A percentile compares a stretch with the other conserved stretches of the same genome.
Evolutionary conservation across 2,888 invertebrate genomes (phyloP).

Genomic region (Eristalis tenax): DNA sequence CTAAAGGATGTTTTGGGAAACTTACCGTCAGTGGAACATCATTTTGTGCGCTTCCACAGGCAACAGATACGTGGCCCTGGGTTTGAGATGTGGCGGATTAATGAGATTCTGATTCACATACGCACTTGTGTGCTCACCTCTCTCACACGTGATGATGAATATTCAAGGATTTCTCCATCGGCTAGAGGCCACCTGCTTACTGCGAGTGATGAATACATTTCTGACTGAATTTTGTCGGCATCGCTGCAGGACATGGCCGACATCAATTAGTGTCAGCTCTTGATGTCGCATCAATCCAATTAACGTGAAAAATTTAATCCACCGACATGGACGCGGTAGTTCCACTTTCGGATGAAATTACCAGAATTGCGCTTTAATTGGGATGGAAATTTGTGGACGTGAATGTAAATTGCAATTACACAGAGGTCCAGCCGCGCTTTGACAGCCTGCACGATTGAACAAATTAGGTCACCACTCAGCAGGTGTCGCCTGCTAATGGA

Average conservation of each 20-base stretch:
- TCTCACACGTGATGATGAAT: conserved; percentile 41
- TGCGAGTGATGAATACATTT: conserved; percentile 13
- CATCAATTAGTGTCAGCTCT: conserved; percentile 46
- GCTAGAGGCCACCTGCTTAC: conserved; percentile 21
- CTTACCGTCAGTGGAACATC: neutral
- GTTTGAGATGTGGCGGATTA: neutral
- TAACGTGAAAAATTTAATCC: conserved; percentile 49
- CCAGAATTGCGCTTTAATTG: conserved; percentile 9
- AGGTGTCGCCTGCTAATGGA: neutral
- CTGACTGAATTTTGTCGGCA: neutral
- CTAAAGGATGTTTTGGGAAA: conserved; percentile 24
- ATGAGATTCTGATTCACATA: conserved; percentile 14
- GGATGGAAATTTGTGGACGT: conserved; percentile 3
- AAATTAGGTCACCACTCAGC: neutral
- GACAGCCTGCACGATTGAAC: neutral
- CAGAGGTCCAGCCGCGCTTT: neutral
- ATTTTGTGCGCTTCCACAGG: neutral
- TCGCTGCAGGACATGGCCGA: conserved; percentile 11
- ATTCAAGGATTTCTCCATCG: conserved; percentile 19
- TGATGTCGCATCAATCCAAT: conserved; percentile 47
- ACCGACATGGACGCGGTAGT: conserved; percentile 7
- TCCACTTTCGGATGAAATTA: conserved; percentile 10
- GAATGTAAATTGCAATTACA: conserved; percentile 22
- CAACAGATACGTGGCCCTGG: conserved; percentile 7
- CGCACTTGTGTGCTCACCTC: neutral